phyloP scores from a whole-genome alignment of 1,140 invertebrate species.

The Drosophila repletoides region DNA sequence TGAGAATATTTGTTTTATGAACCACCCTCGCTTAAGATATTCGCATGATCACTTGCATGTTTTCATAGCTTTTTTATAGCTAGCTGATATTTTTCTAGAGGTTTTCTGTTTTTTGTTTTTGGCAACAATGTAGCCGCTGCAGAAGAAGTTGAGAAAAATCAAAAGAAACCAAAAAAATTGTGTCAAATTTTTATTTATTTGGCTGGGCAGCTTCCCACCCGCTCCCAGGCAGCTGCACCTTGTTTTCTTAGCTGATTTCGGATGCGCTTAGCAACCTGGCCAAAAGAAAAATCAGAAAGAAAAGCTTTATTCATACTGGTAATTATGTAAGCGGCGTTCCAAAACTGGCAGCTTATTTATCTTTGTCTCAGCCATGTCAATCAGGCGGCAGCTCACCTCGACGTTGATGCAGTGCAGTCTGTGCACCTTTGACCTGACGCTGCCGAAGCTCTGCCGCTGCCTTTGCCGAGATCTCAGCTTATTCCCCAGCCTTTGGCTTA shows the following conservation, averaged over 20 bases:
- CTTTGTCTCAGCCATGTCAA: conserved; percentile 75
- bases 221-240: conserved; percentile 55
- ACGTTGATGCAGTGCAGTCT: conserved; percentile 69
- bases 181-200: conserved; percentile 53
- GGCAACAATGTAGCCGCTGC: conserved; percentile 37
- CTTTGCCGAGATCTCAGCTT: no score
- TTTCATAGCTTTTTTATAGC: conserved; percentile 42
- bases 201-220: conserved; percentile 50
- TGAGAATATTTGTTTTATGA: background rate
- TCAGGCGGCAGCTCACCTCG: conserved; percentile 49
- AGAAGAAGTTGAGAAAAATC: conserved; percentile 7
- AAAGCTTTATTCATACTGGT: conserved; percentile 42
- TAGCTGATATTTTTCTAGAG: conserved; percentile 51
- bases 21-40: conserved; percentile 11
- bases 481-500: background rate
- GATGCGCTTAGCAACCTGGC: conserved; percentile 61
- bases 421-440: conserved; percentile 63
- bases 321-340: conserved; percentile 74
- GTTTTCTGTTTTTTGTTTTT: conserved; percentile 4
- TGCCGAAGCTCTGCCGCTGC: background rate
- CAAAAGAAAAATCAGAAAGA: conserved; percentile 33
- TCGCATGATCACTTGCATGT: conserved; percentile 46
- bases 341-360: conserved; percentile 78
- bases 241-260: conserved; percentile 51
- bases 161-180: conserved; percentile 24